phyloP scores from a whole-genome alignment of 2,113 vertebrate genomes.

The Pithys albifrons region DNA sequence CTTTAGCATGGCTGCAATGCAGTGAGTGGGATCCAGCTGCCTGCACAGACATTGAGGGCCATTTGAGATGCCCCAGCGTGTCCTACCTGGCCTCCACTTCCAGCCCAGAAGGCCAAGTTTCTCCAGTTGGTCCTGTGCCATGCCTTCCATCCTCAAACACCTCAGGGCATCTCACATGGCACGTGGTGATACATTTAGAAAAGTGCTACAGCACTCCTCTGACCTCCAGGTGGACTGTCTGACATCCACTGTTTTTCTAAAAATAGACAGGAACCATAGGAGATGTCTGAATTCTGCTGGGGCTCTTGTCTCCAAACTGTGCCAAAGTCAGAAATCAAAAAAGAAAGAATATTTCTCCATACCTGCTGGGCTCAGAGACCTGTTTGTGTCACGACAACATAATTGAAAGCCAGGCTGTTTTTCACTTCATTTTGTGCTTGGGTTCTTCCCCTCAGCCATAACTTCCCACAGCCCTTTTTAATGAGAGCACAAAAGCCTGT shows the following conservation, averaged over 20 bases:
- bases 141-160: background rate
- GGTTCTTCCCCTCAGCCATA: background rate
- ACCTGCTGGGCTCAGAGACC: background rate
- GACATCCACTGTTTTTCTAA: background rate
- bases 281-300: background rate
- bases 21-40: background rate
- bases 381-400: background rate
- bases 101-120: background rate
- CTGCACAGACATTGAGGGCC: background rate
- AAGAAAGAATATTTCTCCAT: background rate
- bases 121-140: background rate
- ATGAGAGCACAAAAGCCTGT: background rate
- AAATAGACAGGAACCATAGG: background rate
- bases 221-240: background rate
- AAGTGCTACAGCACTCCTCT: background rate
- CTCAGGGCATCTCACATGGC: background rate
- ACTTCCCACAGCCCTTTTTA: background rate
- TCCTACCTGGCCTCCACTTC: background rate
- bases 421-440: background rate
- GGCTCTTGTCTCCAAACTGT: background rate
- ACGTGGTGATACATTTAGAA: background rate
- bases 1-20: background rate
- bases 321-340: background rate
- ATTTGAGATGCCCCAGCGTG: background rate
- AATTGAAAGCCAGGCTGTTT: conserved; percentile 17